Evolutionary conservation across 1,140 invertebrate genomes (phyloP).

Genomic region (Dysdera silvatica): DNA sequence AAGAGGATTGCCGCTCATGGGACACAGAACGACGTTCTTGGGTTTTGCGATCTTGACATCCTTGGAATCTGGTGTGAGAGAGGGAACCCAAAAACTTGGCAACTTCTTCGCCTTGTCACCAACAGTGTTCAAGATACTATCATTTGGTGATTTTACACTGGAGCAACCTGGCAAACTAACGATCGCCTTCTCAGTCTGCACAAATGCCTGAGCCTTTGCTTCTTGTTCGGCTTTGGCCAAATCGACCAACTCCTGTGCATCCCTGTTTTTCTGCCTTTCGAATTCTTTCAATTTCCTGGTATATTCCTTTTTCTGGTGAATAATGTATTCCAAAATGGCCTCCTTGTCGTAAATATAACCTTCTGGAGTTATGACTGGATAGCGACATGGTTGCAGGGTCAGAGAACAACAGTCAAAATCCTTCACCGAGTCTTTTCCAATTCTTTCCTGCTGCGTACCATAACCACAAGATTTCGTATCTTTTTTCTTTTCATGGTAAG

Average conservation of each 20-base stretch:
- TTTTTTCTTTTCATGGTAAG: constrained; percentile 95
- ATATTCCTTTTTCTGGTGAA: constrained; percentile 90
- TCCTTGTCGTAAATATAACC: constrained; percentile 97
- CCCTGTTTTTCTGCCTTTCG: constrained; percentile 69
- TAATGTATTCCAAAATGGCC: constrained; percentile 90
- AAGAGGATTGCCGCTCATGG: constrained; percentile 80
- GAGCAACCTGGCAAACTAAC: constrained; percentile 36
- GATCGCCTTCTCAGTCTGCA: constrained; percentile 60
- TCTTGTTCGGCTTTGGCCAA: constrained; percentile 60
- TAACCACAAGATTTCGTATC: constrained; percentile 69
- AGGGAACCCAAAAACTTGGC: constrained; percentile 96
- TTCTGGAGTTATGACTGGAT: constrained; percentile 80
- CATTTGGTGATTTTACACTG: constrained; percentile 33
- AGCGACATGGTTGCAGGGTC: constrained; percentile 89
- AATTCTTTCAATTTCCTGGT: constrained; percentile 83
- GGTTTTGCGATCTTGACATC: constrained; percentile 68
- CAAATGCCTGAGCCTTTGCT: constrained; percentile 63
- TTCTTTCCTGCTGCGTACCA: constrained; percentile 52
- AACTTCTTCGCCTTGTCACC: constrained; percentile 61
- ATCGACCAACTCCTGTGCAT: constrained; percentile 51
- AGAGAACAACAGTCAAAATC: constrained; percentile 97
- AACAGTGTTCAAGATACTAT: constrained; percentile 63
- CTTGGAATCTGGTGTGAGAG: constrained; percentile 78
- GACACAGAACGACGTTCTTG: constrained; percentile 82
- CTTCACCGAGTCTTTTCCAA: constrained; percentile 95